Conservation (phyloP, 30 jellyfish, hydroid and myxozoan species). For the Aurelia aurita complex sp. Pacific region DNA sequence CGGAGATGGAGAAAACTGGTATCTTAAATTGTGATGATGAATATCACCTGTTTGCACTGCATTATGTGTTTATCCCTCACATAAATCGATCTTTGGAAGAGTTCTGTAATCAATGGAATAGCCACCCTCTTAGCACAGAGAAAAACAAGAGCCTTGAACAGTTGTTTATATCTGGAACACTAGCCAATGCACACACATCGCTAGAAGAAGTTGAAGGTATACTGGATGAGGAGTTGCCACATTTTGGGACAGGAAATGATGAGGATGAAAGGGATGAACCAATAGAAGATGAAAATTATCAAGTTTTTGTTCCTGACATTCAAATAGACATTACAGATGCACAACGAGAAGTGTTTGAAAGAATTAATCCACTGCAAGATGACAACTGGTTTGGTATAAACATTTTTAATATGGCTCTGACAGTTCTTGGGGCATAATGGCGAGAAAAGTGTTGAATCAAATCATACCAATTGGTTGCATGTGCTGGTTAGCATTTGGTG, state of each 20-base stretch:
- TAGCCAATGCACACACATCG: conserved; percentile 19
- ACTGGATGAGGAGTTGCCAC: conserved; percentile 19
- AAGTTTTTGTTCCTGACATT: background rate
- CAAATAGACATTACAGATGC: background rate
- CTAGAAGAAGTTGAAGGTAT: conserved; percentile 9
- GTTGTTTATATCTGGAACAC: conserved; percentile 28
- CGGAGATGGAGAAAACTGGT: conserved; percentile 29
- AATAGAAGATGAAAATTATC: background rate
- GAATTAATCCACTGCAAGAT: too few species aligned
- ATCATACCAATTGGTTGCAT: too few species aligned
- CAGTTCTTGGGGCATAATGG: too few species aligned
- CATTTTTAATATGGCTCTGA: too few species aligned
- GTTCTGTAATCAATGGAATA: conserved; percentile 39
- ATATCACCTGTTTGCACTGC: conserved; percentile 29
- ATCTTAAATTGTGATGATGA: conserved; percentile 13
- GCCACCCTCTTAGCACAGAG: conserved; percentile 53
- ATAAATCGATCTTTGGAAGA: conserved; percentile 35
- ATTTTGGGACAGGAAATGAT: conserved; percentile 12
- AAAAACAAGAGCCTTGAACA: conserved; percentile 38
- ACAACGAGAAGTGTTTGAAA: too few species aligned
- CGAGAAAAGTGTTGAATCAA: too few species aligned
- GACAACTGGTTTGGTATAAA: too few species aligned
- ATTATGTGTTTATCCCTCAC: conserved; percentile 32
- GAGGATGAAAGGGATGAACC: conserved; percentile 2
- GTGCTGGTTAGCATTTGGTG: too few species aligned